Conservation (phyloP, 1,140 invertebrate genomes). For the Lordiphosa stackelbergi region DNA sequence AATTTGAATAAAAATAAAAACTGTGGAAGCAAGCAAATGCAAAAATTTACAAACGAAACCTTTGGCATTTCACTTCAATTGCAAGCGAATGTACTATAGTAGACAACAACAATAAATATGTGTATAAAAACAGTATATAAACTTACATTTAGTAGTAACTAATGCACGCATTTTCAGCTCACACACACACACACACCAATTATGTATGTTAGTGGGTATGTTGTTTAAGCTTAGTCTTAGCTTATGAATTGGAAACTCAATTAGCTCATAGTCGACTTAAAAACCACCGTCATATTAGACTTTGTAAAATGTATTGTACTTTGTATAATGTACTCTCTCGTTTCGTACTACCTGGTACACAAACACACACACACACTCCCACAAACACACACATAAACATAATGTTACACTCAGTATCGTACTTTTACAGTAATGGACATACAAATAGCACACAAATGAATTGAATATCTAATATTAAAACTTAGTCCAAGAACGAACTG, state of each 20-base stretch:
- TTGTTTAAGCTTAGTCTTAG: constrained; percentile 24
- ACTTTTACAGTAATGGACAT: too few species aligned
- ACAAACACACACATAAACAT: constrained; percentile 3
- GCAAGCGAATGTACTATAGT: constrained; percentile 39
- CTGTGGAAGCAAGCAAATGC: constrained; percentile 17
- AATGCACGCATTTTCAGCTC: constrained; percentile 3
- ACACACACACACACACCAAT: constrained; percentile 1
- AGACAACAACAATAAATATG: constrained; percentile 11
- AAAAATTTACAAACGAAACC: constrained; percentile 27
- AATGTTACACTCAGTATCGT: neutral
- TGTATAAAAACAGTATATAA: constrained; percentile 24
- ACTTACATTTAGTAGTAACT: neutral
- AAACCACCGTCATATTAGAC: constrained; percentile 74
- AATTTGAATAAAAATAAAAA: constrained; percentile 58
- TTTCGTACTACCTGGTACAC: constrained; percentile 28
- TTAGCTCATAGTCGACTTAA: constrained; percentile 68
- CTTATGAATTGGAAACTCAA: constrained; percentile 31
- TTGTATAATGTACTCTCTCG: constrained; percentile 40
- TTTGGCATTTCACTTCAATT: constrained; percentile 46
- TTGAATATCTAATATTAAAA: too few species aligned
- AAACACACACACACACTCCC: too few species aligned
- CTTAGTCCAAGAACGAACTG: too few species aligned
- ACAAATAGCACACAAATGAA: too few species aligned
- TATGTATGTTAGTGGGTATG: constrained; percentile 9
- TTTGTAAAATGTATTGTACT: constrained; percentile 67